phyloP scores from a whole-genome alignment of 2,113 vertebrate species.

The Lutjanus erythropterus region DNA sequence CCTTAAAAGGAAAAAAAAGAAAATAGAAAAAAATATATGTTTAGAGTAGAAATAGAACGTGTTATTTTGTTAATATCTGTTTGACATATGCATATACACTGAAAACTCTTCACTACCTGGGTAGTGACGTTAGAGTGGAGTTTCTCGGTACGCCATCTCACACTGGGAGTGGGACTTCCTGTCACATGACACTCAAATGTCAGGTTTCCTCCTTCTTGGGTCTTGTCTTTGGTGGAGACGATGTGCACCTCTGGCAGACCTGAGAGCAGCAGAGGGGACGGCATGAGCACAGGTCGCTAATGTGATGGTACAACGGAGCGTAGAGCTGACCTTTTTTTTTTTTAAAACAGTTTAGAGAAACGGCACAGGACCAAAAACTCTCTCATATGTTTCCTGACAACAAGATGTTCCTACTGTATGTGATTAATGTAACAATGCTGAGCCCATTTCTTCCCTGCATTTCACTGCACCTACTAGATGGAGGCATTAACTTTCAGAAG shows the following conservation, averaged over 20 bases:
- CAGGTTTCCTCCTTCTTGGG: slow-evolving; percentile 83
- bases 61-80: background rate
- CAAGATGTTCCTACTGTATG: slow-evolving; percentile 42
- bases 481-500: slow-evolving; percentile 3
- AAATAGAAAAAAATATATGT: background rate
- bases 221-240: slow-evolving; percentile 51
- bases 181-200: slow-evolving; percentile 84
- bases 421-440: slow-evolving; percentile 41
- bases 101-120: slow-evolving; percentile 68
- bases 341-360: slow-evolving; percentile 18
- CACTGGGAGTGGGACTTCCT: slow-evolving; percentile 79
- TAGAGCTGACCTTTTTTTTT: background rate
- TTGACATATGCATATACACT: background rate
- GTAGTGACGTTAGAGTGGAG: slow-evolving; percentile 69
- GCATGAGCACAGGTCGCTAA: background rate
- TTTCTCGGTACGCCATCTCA: slow-evolving; percentile 78
- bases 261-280: slow-evolving; percentile 55
- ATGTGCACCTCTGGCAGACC: slow-evolving; percentile 83
- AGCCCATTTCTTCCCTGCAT: slow-evolving; percentile 25
- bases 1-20: too few relatives aligned
- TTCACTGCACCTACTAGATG: slow-evolving; percentile 34
- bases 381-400: slow-evolving; percentile 67
- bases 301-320: background rate
- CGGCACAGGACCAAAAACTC: slow-evolving; percentile 16
- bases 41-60: background rate